A percentile compares a stretch with the other conserved stretches of the same genome.
These are phyloP conservation scores for Tenodera sinensis DNA, from an alignment of 2,888 invertebrate genomes.

Conservation along the genomic window DNA sequence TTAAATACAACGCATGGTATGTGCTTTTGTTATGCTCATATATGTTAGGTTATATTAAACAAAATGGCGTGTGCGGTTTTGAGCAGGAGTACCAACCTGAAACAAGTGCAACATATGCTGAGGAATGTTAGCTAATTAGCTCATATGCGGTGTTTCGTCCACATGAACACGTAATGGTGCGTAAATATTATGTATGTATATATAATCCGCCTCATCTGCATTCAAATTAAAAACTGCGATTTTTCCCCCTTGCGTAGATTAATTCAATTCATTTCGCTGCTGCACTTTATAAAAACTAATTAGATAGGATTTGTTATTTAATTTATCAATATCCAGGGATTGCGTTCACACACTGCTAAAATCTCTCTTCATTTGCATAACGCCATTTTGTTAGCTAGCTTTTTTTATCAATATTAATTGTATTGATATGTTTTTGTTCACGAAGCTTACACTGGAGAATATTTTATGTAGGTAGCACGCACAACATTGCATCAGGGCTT, in stretches of 20 bases:
- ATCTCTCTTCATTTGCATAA: not conserved
- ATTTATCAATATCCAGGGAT: not conserved
- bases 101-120: not conserved
- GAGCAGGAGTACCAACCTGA: too few relatives aligned
- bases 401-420: not conserved
- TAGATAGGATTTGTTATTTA: not conserved
- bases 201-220: not conserved
- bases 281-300: not conserved
- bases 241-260: not conserved
- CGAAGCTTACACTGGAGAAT: too few relatives aligned
- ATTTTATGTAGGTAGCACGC: too few relatives aligned
- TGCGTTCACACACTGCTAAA: not conserved
- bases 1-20: too few relatives aligned
- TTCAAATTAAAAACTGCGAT: not conserved
- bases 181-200: not conserved
- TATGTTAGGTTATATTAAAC: too few relatives aligned
- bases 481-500: too few relatives aligned
- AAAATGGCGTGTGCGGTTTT: too few relatives aligned
- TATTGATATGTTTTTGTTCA: not conserved
- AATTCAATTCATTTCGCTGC: not conserved
- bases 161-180: not conserved
- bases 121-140: not conserved
- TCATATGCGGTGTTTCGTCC: not conserved
- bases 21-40: too few relatives aligned
- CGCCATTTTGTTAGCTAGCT: not conserved